A percentile compares a stretch with the other conserved stretches of the same genome.
Evolutionary conservation across 35 echinoderm and acorn worm species (phyloP).

Genomic region (Stichopus chloronotus): DNA sequence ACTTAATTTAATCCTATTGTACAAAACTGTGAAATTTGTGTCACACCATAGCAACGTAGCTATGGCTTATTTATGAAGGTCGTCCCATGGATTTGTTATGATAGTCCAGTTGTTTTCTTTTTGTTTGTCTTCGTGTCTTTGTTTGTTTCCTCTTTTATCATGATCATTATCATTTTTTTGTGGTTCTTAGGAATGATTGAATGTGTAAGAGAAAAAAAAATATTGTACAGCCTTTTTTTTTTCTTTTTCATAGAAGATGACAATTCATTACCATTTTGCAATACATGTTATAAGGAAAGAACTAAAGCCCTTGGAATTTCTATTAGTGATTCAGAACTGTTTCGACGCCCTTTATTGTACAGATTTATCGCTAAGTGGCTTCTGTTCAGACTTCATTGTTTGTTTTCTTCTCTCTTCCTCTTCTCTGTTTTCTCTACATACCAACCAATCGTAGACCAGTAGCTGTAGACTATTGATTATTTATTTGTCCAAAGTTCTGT

Average conservation of each 20-base stretch:
- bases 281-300: conserved; percentile 40
- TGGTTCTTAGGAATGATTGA: conserved; percentile 32
- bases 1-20: conserved; percentile 52
- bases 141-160: background rate
- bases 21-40: conserved; percentile 53
- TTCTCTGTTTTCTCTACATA: conserved; percentile 51
- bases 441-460: conserved; percentile 51
- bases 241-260: conserved; percentile 47
- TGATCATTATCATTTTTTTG: background rate
- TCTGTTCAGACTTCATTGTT: conserved; percentile 42
- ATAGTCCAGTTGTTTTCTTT: conserved; percentile 16
- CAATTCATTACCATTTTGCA: conserved; percentile 56
- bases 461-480: conserved; percentile 49
- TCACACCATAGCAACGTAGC: conserved; percentile 37
- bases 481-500: conserved; percentile 58
- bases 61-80: conserved; percentile 47
- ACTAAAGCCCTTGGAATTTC: conserved; percentile 32
- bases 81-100: conserved; percentile 5
- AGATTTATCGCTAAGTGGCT: conserved; percentile 41
- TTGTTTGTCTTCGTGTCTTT: background rate
- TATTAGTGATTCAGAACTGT: conserved; percentile 32
- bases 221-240: conserved; percentile 47
- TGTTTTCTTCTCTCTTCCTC: conserved; percentile 24
- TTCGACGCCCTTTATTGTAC: conserved; percentile 42
- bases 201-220: conserved; percentile 15